Conservation (phyloP, 2,113 vertebrate genomes). For the Mus musculus region DNA sequence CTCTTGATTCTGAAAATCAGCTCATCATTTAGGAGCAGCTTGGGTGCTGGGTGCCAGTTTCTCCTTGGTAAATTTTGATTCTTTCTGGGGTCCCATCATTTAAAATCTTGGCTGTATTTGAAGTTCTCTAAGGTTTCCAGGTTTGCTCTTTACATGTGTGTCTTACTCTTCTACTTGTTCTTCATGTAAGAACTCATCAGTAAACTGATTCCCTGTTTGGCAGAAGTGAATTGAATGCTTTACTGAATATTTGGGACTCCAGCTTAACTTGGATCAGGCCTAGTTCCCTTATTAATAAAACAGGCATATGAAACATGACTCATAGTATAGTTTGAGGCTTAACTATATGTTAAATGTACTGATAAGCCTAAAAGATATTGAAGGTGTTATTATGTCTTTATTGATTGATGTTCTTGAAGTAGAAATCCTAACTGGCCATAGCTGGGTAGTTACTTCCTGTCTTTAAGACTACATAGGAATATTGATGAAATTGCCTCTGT, state of each 20-base stretch:
- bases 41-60: neutral
- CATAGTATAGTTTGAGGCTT: neutral
- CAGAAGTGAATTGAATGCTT: neutral
- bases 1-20: constrained; percentile 16
- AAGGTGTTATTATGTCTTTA: constrained; percentile 28
- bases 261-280: neutral
- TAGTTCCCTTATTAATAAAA: constrained; percentile 29
- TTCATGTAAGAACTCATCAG: neutral
- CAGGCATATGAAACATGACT: neutral
- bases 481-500: neutral
- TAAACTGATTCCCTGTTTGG: neutral
- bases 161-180: neutral
- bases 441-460: neutral
- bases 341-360: constrained; percentile 14
- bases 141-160: neutral
- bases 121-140: constrained; percentile 20
- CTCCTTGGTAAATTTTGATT: neutral
- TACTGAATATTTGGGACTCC: neutral
- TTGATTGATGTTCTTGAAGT: neutral
- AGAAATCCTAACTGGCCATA: neutral
- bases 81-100: constrained; percentile 24
- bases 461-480: neutral
- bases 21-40: neutral
- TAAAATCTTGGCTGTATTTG: constrained; percentile 11
- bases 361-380: constrained; percentile 34